phyloP scores from a whole-genome alignment of 2,113 vertebrate species.

The Ochotona curzoniae region DNA sequence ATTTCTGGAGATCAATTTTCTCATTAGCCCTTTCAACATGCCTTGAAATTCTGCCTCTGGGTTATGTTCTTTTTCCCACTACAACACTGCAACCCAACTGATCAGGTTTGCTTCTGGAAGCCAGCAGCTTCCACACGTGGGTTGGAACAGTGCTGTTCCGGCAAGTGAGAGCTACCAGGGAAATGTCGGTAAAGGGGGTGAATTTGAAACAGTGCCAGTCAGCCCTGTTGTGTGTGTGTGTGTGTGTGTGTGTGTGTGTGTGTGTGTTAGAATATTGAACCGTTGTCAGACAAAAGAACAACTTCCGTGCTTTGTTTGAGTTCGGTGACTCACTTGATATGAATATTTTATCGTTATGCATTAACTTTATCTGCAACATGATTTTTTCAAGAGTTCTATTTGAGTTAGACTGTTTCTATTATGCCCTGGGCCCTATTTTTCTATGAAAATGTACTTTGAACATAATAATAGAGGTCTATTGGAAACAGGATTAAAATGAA shows the following conservation, averaged over 20 bases:
- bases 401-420: slow-evolving; percentile 61
- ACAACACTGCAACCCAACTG: background rate
- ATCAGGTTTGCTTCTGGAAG: slow-evolving; percentile 35
- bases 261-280: background rate
- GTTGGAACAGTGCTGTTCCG: background rate
- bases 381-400: slow-evolving; percentile 64
- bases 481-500: slow-evolving; percentile 61
- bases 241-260: too few species aligned
- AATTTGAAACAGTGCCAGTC: background rate
- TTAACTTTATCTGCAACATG: slow-evolving; percentile 59
- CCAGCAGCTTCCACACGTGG: background rate
- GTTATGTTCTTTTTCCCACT: background rate
- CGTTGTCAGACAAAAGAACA: background rate
- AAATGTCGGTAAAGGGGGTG: background rate
- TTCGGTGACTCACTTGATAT: background rate
- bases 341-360: slow-evolving; percentile 61
- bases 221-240: too few species aligned
- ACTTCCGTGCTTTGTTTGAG: slow-evolving; percentile 28
- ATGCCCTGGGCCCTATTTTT: slow-evolving; percentile 14
- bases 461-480: slow-evolving; percentile 12
- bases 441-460: slow-evolving; percentile 50
- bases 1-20: slow-evolving; percentile 54
- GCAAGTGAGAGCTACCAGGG: background rate
- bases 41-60: slow-evolving; percentile 46
- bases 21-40: slow-evolving; percentile 53